Evolutionary conservation across 2,888 invertebrate genomes (phyloP).

Genomic region (Orthosia gracilis): DNA sequence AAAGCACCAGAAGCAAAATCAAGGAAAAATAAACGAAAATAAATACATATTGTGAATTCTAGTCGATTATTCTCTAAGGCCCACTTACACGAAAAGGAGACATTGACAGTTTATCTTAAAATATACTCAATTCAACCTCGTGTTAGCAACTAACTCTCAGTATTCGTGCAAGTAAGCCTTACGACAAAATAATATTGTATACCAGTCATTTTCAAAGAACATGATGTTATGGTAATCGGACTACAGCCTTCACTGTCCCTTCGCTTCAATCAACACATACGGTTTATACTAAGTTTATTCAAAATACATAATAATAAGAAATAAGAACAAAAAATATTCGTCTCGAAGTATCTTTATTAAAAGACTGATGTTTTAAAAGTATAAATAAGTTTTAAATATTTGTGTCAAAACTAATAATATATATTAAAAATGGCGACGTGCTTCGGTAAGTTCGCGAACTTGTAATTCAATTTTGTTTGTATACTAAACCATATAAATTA

Average conservation of each 20-base stretch:
- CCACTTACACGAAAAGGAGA: no score
- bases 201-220: no score
- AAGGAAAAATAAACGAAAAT: neutral
- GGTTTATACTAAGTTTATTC: constrained; percentile 18
- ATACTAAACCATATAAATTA: neutral
- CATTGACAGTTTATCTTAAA: no score
- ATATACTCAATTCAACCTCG: no score
- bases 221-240: no score
- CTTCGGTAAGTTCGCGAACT: constrained; percentile 20
- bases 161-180: no score
- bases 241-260: constrained; percentile 25
- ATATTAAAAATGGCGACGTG: constrained; percentile 31
- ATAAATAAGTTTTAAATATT: constrained; percentile 71
- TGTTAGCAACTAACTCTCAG: no score
- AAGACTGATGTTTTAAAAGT: constrained; percentile 85
- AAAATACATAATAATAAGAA: constrained; percentile 31
- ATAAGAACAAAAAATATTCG: constrained; percentile 52
- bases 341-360: constrained; percentile 77
- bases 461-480: constrained; percentile 8
- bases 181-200: no score
- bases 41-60: no score
- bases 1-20: neutral
- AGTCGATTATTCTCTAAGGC: no score
- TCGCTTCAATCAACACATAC: constrained; percentile 8
- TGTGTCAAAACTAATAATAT: constrained; percentile 63